phyloP scores from a whole-genome alignment of 2,888 invertebrate species.

The Eurois occulta region DNA sequence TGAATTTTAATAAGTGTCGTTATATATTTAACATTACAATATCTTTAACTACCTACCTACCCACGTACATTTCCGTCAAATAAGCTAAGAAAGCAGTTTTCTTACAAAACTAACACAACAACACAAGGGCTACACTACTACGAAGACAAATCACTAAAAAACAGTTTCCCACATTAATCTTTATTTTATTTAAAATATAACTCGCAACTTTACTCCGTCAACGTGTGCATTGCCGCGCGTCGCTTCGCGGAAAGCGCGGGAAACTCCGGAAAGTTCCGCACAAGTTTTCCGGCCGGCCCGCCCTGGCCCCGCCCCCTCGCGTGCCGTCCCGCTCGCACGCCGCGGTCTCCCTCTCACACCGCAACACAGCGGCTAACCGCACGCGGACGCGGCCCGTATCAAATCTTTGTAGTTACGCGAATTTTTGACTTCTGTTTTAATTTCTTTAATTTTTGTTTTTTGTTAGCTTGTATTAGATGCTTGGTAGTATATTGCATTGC shows the following conservation, averaged over 20 bases:
- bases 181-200: constrained; percentile 22
- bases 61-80: background rate
- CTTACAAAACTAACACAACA: constrained; percentile 3
- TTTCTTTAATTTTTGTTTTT: constrained; percentile 53
- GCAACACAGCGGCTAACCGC: constrained; percentile 83
- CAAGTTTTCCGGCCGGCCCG: constrained; percentile 82
- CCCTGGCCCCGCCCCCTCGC: constrained; percentile 75
- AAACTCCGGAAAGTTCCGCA: constrained; percentile 82
- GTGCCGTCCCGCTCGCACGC: constrained; percentile 71
- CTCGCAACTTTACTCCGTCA: constrained; percentile 16
- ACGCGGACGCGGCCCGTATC: constrained; percentile 75
- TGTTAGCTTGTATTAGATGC: constrained; percentile 1
- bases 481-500: background rate
- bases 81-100: background rate
- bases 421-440: constrained; percentile 64
- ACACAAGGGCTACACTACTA: background rate
- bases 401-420: constrained; percentile 59
- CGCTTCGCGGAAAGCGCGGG: constrained; percentile 82
- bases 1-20: too few species aligned
- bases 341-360: constrained; percentile 76
- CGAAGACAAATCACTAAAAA: constrained; percentile 8
- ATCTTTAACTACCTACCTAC: background rate
- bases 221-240: constrained; percentile 47
- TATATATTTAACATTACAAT: background rate
- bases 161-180: background rate